Evolutionary conservation across 1,140 invertebrate species (phyloP), one percentile per base, ranked within the genome.

Genomic region (Sesamia nonagrioides): DNA sequence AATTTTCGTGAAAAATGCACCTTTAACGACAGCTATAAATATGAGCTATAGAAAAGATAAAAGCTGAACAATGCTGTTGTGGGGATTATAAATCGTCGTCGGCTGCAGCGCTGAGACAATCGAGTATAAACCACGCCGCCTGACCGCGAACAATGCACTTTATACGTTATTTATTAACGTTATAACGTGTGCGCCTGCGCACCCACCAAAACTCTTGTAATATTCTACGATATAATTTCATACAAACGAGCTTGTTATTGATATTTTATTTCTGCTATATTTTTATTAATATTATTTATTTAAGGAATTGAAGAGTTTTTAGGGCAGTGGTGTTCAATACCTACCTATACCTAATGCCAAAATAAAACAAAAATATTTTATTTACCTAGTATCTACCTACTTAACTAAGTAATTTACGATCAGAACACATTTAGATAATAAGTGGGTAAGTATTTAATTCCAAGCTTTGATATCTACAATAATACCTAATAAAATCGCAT

Each of bases 201-300:
- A 73, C 69, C 63, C 54, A 13, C 74, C 77, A 74, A 75, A 81
- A 82, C 71, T 75, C 56, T 74, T 74, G 69, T 69, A 75, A 79
- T 72, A 58, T 77, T 77, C 80, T 75, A 54, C 80, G 73, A 80
- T 84, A 83, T 83, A 80, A 82, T 84, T 82, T 60, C 72, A 60
- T 40, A 84, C 82, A 88, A 89, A 89, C 88, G 79, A 88, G 82
- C 84, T 75, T 83, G 79, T 85, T 86, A 86, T 86, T 88, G 81
- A 86, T 86, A 87, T 84, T 87, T 88, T 84, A 86, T 84, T 88
- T 83, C 56, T 72, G 76, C 54, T 61, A 56, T 56, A 56, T 58
- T 58, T 58, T 73, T 58, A 74, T 42, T 74, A 13, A 69, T 50
- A 50, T 27, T 21, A 2, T 33, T 60, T 50, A 17, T 52, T 58